phyloP scores from a whole-genome alignment of 2,797 vertebrate species.

The Carcharodon carcharias region DNA sequence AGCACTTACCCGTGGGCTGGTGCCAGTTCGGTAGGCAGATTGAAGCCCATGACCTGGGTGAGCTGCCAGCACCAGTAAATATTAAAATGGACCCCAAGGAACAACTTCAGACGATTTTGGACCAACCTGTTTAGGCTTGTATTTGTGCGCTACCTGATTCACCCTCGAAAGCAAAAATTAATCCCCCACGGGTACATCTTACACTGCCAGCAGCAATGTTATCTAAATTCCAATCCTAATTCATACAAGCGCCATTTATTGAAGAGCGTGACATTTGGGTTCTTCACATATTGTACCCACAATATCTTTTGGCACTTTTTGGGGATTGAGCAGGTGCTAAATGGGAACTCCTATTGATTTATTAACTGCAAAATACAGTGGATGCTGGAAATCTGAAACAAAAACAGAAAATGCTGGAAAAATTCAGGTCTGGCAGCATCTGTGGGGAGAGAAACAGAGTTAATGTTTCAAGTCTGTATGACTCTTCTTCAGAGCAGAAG shows the following conservation, averaged over 20 bases:
- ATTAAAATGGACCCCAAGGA: background rate
- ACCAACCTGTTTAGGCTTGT: background rate
- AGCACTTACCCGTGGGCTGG: background rate
- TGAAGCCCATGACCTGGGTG: background rate
- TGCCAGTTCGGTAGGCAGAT: background rate
- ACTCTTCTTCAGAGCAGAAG: no score
- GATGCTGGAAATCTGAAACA: no score
- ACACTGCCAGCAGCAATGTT: background rate
- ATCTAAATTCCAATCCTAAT: background rate
- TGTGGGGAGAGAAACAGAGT: no score
- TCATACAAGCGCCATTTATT: background rate
- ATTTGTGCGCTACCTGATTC: background rate
- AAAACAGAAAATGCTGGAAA: no score
- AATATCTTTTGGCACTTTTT: no score
- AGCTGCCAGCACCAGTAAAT: background rate
- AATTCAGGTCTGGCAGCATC: no score
- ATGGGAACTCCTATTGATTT: no score
- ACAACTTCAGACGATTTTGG: background rate
- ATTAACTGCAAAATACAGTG: no score
- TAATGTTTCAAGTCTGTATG: no score
- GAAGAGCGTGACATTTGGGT: background rate
- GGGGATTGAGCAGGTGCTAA: no score
- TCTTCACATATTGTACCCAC: background rate
- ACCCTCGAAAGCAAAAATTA: background rate
- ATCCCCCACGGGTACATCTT: background rate